Conservation (phyloP, 2,888 invertebrate genomes). For the Drymonia ruficornis region DNA sequence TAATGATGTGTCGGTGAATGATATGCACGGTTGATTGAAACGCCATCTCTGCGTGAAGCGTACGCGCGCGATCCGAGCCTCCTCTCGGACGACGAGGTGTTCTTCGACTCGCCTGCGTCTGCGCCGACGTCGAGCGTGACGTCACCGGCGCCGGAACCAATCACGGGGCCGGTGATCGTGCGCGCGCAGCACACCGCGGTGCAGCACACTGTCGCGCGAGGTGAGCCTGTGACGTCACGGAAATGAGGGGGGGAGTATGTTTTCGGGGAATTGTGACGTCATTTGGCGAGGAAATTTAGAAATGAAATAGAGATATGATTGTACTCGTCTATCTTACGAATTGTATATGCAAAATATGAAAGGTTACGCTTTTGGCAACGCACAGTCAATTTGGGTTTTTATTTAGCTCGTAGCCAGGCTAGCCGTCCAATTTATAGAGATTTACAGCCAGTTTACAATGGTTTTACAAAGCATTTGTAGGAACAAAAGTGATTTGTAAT, state of each 20-base stretch:
- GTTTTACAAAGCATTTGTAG: too few species aligned
- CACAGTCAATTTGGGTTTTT: too few species aligned
- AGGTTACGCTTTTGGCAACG: too few species aligned
- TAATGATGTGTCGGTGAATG: too few species aligned
- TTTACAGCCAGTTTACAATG: too few species aligned
- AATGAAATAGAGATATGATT: background rate
- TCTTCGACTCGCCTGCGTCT: constrained; percentile 62
- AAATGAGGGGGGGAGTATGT: background rate
- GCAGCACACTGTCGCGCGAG: constrained; percentile 53
- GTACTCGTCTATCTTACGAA: too few species aligned
- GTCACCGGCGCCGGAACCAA: constrained; percentile 37
- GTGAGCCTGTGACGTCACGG: constrained; percentile 35
- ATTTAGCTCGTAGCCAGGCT: too few species aligned
- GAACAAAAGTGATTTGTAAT: too few species aligned
- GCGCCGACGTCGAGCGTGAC: constrained; percentile 54
- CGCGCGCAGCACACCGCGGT: constrained; percentile 40
- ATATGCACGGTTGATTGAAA: background rate
- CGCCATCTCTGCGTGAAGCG: constrained; percentile 14
- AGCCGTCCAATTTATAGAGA: too few species aligned
- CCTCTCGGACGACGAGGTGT: constrained; percentile 74
- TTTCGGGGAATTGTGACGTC: constrained; percentile 14
- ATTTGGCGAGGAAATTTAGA: background rate
- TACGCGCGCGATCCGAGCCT: constrained; percentile 54
- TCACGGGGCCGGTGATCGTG: constrained; percentile 34
- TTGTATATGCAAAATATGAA: too few species aligned